phyloP scores from a whole-genome alignment of 2,888 invertebrate species.

The Platycheirus albimanus region DNA sequence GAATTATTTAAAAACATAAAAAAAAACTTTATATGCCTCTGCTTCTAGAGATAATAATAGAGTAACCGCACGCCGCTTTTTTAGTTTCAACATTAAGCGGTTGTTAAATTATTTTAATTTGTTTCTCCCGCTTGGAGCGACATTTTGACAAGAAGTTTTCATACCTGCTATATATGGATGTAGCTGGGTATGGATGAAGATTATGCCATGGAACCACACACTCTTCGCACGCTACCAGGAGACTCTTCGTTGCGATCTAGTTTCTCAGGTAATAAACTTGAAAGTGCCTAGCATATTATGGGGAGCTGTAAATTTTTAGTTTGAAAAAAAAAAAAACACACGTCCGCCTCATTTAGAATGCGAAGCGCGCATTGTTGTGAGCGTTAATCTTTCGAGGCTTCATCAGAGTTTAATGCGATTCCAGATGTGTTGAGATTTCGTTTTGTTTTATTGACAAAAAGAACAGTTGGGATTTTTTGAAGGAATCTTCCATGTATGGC shows the following conservation, averaged over 20 bases:
- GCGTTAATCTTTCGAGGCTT: conserved; percentile 40
- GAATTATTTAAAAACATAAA: conserved; percentile 47
- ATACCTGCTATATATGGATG: neutral
- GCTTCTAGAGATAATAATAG: conserved; percentile 38
- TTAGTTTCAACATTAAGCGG: conserved; percentile 64
- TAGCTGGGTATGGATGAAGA: neutral
- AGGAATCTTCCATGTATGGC: no score
- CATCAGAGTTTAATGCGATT: conserved; percentile 31
- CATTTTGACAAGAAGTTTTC: conserved; percentile 4
- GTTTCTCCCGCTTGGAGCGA: conserved; percentile 17
- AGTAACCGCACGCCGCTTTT: conserved; percentile 24
- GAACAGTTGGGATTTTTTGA: conserved; percentile 40
- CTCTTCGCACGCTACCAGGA: neutral
- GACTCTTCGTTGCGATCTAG: conserved; percentile 27
- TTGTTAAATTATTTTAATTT: conserved; percentile 51
- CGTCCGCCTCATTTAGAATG: conserved; percentile 50
- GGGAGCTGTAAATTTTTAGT: no score
- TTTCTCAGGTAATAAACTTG: conserved; percentile 19
- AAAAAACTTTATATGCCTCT: neutral
- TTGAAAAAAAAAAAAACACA: conserved; percentile 22
- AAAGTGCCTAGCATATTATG: conserved; percentile 11
- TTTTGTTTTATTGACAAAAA: conserved; percentile 38
- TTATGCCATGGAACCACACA: neutral
- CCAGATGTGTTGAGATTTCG: conserved; percentile 15
- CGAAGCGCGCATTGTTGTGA: conserved; percentile 37